Conservation (phyloP, 2,888 invertebrate genomes). For the Drosophila borborema region DNA sequence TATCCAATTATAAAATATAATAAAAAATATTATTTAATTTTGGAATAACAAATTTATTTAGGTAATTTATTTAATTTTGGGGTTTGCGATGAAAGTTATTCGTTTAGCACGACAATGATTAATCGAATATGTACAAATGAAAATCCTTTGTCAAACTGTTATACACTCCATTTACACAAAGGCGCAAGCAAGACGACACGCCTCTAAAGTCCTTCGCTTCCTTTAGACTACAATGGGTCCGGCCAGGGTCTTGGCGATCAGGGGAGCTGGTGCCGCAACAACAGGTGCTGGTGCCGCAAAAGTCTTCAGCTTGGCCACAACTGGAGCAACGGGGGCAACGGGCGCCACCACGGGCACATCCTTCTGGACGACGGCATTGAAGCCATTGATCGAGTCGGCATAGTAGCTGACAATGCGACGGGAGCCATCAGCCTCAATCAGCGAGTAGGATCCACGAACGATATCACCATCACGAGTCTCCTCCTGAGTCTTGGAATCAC, state of each 20-base stretch:
- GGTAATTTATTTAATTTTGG: constrained; percentile 55
- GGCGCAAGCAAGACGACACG: constrained; percentile 35
- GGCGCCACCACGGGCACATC: constrained; percentile 74
- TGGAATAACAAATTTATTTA: constrained; percentile 48
- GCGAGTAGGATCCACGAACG: constrained; percentile 84
- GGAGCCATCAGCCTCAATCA: constrained; percentile 84
- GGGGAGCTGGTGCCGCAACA: constrained; percentile 72
- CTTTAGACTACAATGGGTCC: constrained; percentile 80
- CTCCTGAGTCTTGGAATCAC: constrained; percentile 84
- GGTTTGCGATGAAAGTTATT: constrained; percentile 80
- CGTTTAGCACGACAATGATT: constrained; percentile 81
- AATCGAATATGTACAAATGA: constrained; percentile 84
- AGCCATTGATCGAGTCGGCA: constrained; percentile 83
- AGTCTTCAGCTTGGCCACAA: constrained; percentile 66
- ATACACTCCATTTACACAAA: constrained; percentile 50
- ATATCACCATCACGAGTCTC: constrained; percentile 84
- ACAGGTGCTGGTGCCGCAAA: constrained; percentile 63
- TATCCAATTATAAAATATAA: neutral
- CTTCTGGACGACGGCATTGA: constrained; percentile 83
- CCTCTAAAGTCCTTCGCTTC: constrained; percentile 14
- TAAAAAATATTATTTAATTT: constrained; percentile 14
- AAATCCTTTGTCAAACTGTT: constrained; percentile 80
- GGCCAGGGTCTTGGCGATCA: constrained; percentile 78
- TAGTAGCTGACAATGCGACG: constrained; percentile 83
- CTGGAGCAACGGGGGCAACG: constrained; percentile 68